Percentiles rank a stretch among this genome's conserved stretches.
These are phyloP conservation scores for Armadillidium nasatum DNA, from an alignment of 1,140 invertebrate genomes.

Conservation along the genomic window DNA sequence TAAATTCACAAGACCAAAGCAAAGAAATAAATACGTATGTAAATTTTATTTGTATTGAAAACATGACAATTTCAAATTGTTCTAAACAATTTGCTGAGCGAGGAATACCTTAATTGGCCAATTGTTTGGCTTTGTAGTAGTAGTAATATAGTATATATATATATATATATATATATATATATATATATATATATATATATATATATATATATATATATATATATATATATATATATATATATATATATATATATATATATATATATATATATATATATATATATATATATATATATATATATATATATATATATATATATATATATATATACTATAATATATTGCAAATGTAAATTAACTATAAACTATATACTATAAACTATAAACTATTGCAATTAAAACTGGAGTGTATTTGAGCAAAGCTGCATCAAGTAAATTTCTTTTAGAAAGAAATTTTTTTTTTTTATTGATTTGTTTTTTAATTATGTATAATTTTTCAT, in stretches of 20 bases:
- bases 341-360: too few relatives aligned
- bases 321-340: too few relatives aligned
- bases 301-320: slow-evolving; percentile 11
- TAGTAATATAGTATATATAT: slow-evolving; percentile 2
- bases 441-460: too few relatives aligned
- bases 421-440: too few relatives aligned
- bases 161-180: background rate
- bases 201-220: slow-evolving; percentile 7
- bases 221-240: background rate
- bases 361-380: too few relatives aligned
- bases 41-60: background rate
- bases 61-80: too few relatives aligned
- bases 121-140: background rate
- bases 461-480: too few relatives aligned
- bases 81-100: too few relatives aligned
- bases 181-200: slow-evolving; percentile 2
- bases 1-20: background rate
- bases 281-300: background rate
- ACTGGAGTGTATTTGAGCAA: too few relatives aligned
- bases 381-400: too few relatives aligned
- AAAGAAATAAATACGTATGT: background rate
- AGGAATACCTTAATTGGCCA: too few relatives aligned
- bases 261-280: background rate
- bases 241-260: slow-evolving; percentile 13
- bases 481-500: too few relatives aligned